These are phyloP conservation scores for Morone saxatilis DNA, from an alignment of 2,113 vertebrate species.

Conservation along the genomic window DNA sequence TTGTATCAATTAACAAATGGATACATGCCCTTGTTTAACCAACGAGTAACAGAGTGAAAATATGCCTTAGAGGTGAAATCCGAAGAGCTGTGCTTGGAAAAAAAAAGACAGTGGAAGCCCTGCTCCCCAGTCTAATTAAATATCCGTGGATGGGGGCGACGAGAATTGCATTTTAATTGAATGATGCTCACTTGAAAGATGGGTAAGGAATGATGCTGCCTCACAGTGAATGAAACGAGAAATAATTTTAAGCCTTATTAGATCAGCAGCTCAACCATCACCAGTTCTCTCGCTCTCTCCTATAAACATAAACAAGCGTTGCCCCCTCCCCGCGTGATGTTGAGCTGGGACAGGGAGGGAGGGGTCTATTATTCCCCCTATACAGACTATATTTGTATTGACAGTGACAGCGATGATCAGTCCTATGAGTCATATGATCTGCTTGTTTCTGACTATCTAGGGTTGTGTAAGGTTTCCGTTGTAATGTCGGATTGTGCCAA, in stretches of 20 bases:
- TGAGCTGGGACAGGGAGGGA: conserved; percentile 34
- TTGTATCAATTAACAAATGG: conserved; percentile 93
- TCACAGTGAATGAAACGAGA: conserved; percentile 72
- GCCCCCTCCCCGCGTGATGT: conserved; percentile 27
- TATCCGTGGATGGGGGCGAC: conserved; percentile 74
- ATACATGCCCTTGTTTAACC: conserved; percentile 88
- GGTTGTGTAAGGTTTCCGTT: conserved; percentile 48
- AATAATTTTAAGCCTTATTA: conserved; percentile 79
- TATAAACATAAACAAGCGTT: conserved; percentile 63
- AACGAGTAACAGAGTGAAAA: conserved; percentile 82
- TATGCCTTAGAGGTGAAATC: conserved; percentile 85
- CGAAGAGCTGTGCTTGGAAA: conserved; percentile 65
- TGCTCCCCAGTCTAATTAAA: conserved; percentile 82
- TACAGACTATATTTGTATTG: conserved; percentile 38
- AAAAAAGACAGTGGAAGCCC: conserved; percentile 70
- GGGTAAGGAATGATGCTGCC: conserved; percentile 69
- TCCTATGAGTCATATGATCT: conserved; percentile 55
- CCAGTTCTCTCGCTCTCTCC: conserved; percentile 43
- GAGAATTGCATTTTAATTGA: conserved; percentile 85
- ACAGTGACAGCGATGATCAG: conserved; percentile 52
- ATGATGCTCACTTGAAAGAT: conserved; percentile 79
- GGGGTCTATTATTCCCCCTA: conserved; percentile 16
- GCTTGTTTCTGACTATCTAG: conserved; percentile 45
- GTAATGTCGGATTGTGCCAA: conserved; percentile 57
- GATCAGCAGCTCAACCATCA: conserved; percentile 73